phyloP scores from a whole-genome alignment of 2,113 vertebrate genomes.

The Enhydra lutris region DNA sequence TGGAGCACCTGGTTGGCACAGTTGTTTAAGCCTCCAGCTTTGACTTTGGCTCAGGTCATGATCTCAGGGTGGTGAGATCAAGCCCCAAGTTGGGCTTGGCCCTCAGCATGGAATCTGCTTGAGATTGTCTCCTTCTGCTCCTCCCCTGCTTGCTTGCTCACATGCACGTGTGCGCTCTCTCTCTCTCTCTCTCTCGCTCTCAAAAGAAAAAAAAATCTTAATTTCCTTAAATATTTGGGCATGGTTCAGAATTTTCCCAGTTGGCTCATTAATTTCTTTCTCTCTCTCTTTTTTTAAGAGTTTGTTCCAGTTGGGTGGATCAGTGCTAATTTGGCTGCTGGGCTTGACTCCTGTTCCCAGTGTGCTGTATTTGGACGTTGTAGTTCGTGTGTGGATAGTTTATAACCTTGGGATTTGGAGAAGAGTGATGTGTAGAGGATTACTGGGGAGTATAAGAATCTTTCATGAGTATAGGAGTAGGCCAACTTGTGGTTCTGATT shows the following conservation, averaged over 20 bases:
- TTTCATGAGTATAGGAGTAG: not conserved
- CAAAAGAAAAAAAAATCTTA: not conserved
- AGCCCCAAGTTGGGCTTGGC: not conserved
- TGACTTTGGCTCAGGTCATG: not conserved
- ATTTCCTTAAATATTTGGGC: not conserved
- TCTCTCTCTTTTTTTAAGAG: not conserved
- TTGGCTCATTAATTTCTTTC: not conserved
- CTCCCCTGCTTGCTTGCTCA: not conserved
- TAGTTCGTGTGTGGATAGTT: not conserved
- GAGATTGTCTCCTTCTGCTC: not conserved
- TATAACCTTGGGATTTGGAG: not conserved
- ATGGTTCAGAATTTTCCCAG: not conserved
- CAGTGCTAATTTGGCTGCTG: not conserved
- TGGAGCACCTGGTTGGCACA: not conserved
- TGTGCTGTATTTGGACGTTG: not conserved
- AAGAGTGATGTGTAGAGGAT: not conserved
- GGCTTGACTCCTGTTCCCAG: not conserved
- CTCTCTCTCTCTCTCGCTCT: not conserved
- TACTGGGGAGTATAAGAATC: not conserved
- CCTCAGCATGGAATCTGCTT: not conserved
- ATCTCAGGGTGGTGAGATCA: not conserved
- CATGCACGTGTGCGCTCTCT: not conserved
- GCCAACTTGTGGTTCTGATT: not conserved
- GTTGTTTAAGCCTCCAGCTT: not conserved
- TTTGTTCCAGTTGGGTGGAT: not conserved